Evolutionary conservation across 2,888 invertebrate genomes (phyloP), one percentile per base, ranked within the genome.

Genomic region (Mechanitis mazaeus): DNA sequence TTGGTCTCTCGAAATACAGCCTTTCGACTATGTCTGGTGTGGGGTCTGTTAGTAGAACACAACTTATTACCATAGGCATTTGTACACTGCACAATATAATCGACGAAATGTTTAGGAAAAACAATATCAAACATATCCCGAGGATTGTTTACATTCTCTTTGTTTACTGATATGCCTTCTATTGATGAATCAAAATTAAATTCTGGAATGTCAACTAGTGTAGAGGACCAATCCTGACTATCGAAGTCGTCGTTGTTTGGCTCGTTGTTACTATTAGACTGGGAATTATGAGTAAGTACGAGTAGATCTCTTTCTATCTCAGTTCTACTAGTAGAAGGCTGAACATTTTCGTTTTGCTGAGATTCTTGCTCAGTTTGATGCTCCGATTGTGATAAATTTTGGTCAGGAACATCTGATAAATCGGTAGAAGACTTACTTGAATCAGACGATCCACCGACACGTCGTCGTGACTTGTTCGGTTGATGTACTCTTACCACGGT

Each of bases 131-230:
- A 65, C 54, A 64, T 55, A 54, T 64, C 60, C 58, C 50, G 60
- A 61, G 54, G 54, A 57, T 57, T 57, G 53, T 60, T 56, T 56
- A 60, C 53, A 53, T 60, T 56, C 50, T 60, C 60, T 45, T 42
- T 56, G 56, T 63, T 63, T 64, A 64, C 60, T 57, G 57, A 50
- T 58, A 62, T 65, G 58, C 64, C 60, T 55, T 58, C 45, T 53
- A 55, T 47, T 54, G 61, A 60, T 58, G 57, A 58, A 65, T 65
- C 65, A 60, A 62, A 65, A 60, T 65, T 60, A 58, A 65, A 65
- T 46, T 62, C 62, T 58, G 65, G 62, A 56, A 65, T 60, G 54
- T 65, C 64, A 64, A 55, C 54, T 57, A 61, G 50, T 57, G 64
- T 64, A 57, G 55, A 57, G 55, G 59, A 64, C 59, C 64, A 61